Conservation (phyloP, 2,888 invertebrate species). For the Suillia variegata region DNA sequence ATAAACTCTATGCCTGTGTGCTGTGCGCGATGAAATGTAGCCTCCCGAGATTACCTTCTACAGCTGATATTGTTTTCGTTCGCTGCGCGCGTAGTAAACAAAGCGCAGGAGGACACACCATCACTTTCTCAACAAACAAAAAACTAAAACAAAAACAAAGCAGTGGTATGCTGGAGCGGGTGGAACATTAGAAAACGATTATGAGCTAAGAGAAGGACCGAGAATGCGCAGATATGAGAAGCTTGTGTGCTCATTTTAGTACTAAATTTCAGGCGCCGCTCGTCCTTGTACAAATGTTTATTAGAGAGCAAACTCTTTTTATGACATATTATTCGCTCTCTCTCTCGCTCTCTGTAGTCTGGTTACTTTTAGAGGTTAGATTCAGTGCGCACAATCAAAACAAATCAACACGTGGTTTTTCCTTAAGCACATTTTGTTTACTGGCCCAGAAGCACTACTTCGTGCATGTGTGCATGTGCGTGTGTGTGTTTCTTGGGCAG, state of each 20-base stretch:
- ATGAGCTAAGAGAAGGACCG: too few species aligned
- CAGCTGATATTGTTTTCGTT: constrained; percentile 19
- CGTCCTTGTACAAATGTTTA: too few species aligned
- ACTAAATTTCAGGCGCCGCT: not conserved
- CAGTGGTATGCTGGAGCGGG: too few species aligned
- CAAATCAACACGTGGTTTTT: constrained; percentile 61
- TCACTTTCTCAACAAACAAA: not conserved
- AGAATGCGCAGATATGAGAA: not conserved
- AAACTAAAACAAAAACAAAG: too few species aligned
- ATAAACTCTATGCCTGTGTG: not conserved
- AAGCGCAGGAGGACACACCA: constrained; percentile 6
- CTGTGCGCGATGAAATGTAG: too few species aligned
- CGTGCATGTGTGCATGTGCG: not conserved
- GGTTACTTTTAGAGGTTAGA: constrained; percentile 37
- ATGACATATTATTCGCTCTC: not conserved
- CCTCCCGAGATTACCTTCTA: constrained; percentile 2
- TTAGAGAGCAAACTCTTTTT: not conserved
- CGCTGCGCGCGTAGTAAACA: constrained; percentile 19
- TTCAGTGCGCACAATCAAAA: constrained; percentile 57
- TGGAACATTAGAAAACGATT: too few species aligned
- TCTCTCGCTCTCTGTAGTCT: not conserved
- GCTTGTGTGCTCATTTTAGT: not conserved
- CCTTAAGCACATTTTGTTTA: constrained; percentile 16
- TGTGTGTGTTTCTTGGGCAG: not conserved
- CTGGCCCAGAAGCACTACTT: not conserved